These are phyloP conservation scores for Dendroctonus valens DNA, from an alignment of 1,140 invertebrate genomes.

Conservation along the genomic window DNA sequence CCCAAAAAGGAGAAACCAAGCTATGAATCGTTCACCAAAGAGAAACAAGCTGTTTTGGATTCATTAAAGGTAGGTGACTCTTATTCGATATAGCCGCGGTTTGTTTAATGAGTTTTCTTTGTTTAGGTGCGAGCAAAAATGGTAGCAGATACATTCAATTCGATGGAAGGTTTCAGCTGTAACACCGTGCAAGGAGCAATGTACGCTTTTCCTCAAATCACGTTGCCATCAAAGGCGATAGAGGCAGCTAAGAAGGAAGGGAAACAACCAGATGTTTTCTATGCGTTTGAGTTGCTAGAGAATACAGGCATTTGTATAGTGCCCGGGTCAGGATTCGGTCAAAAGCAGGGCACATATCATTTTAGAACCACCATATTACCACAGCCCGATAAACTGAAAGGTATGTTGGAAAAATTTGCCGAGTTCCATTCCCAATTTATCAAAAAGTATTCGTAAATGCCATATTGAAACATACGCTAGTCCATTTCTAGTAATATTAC, in stretches of 20 bases:
- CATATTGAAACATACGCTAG: background rate
- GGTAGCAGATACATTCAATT: constrained; percentile 89
- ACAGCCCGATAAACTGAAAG: constrained; percentile 77
- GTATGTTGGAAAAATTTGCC: constrained; percentile 82
- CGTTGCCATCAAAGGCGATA: constrained; percentile 74
- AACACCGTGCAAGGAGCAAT: constrained; percentile 92
- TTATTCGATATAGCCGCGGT: background rate
- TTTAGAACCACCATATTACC: constrained; percentile 88
- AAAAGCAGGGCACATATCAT: constrained; percentile 90
- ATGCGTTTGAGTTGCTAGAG: constrained; percentile 92
- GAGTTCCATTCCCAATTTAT: constrained; percentile 87
- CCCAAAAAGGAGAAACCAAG: constrained; percentile 79
- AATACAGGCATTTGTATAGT: constrained; percentile 87
- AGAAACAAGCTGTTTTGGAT: constrained; percentile 77
- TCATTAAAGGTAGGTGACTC: constrained; percentile 66
- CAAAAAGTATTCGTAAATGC: constrained; percentile 62
- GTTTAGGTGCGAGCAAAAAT: constrained; percentile 66
- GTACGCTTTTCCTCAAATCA: constrained; percentile 92
- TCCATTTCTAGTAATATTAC: constrained; percentile 1
- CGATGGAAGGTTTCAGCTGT: constrained; percentile 85
- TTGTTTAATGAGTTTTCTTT: constrained; percentile 23
- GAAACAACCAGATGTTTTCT: constrained; percentile 85
- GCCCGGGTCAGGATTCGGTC: constrained; percentile 94
- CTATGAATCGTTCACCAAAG: constrained; percentile 71
- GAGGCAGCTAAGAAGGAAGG: constrained; percentile 70